Percentiles rank a stretch among this genome's conserved stretches.
Evolutionary conservation across 2,113 vertebrate genomes (phyloP).

Genomic region (Nicator chloris): DNA sequence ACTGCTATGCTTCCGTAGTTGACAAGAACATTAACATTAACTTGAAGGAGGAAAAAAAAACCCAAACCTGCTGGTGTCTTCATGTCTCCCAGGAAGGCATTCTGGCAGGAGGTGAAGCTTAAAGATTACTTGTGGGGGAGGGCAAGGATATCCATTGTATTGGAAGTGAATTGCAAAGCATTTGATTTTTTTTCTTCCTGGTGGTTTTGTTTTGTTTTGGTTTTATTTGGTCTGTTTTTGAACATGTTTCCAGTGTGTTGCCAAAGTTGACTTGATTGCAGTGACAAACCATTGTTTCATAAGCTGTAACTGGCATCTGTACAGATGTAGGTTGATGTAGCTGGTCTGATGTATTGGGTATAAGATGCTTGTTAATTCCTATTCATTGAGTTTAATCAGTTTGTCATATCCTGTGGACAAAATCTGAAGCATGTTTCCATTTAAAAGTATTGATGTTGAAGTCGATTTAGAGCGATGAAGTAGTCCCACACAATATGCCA

Average conservation of each 20-base stretch:
- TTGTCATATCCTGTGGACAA: slow-evolving; percentile 15
- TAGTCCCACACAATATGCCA: neutral
- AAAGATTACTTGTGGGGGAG: neutral
- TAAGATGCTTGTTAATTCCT: slow-evolving; percentile 1
- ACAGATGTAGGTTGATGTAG: neutral
- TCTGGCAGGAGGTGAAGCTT: neutral
- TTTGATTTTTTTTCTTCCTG: neutral
- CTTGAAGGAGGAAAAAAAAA: neutral
- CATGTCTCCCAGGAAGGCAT: neutral
- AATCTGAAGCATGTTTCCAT: slow-evolving; percentile 10
- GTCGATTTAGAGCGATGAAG: neutral
- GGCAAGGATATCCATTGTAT: neutral
- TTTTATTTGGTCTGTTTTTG: neutral
- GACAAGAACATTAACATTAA: neutral
- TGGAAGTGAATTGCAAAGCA: neutral
- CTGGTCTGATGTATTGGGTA: neutral
- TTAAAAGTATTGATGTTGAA: slow-evolving; percentile 11
- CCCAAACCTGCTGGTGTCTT: neutral
- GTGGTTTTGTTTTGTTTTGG: neutral
- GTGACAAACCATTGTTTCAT: neutral
- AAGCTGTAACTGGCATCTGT: neutral
- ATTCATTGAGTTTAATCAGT: slow-evolving; percentile 18
- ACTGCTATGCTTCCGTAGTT: neutral
- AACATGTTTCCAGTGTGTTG: neutral
- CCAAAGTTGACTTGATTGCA: neutral